These are phyloP conservation scores for Nomada flava DNA, from an alignment of 2,888 invertebrate genomes.

Conservation along the genomic window DNA sequence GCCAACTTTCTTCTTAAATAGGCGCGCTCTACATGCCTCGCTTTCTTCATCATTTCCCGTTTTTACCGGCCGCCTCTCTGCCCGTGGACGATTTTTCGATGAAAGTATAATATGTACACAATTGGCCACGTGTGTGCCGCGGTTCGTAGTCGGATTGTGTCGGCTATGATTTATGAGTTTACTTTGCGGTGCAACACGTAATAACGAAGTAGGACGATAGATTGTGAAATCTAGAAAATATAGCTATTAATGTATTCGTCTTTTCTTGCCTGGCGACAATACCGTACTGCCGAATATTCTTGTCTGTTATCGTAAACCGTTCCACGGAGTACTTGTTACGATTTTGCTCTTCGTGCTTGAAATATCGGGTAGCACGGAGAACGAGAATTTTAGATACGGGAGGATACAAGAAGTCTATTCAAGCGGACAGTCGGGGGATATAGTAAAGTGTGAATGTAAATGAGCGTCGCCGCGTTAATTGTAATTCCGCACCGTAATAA, in stretches of 20 bases:
- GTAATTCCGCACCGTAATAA: no score
- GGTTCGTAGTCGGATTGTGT: not conserved
- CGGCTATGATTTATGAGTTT: not conserved
- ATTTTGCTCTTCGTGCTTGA: no score
- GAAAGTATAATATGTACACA: not conserved
- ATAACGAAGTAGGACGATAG: not conserved
- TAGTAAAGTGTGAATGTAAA: no score
- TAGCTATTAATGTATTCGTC: no score
- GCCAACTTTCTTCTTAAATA: constrained; percentile 46
- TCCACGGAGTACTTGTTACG: not conserved
- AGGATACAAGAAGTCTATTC: no score
- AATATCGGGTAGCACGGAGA: no score
- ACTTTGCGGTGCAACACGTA: not conserved
- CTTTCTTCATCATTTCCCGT: constrained; percentile 31
- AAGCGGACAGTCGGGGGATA: no score
- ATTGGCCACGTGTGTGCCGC: not conserved
- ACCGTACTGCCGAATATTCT: not conserved
- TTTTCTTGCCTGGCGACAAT: not conserved
- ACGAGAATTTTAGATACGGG: no score
- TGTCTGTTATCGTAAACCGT: not conserved
- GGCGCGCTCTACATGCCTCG: constrained; percentile 18
- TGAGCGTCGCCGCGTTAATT: no score
- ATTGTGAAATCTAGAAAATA: no score
- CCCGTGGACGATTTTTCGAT: not conserved
- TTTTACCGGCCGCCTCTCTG: not conserved